A percentile compares a stretch with the other conserved stretches of the same genome.
phyloP scores from a whole-genome alignment of 53 echinoderm and acorn worm genomes.

The Antedon mediterranea region DNA sequence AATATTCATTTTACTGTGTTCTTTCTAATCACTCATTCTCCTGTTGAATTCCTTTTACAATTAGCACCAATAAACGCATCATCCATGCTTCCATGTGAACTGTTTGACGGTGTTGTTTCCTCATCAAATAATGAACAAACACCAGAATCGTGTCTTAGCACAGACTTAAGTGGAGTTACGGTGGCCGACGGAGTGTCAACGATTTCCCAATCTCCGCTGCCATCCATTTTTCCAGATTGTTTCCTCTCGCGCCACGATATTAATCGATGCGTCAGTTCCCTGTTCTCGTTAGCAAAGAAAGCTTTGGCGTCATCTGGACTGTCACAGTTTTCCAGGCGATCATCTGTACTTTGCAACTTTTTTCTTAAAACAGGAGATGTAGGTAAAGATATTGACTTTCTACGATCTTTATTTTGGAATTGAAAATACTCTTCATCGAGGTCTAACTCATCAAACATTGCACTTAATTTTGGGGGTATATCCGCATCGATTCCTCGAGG shows the following conservation, averaged over 20 bases:
- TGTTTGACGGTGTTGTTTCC: not conserved
- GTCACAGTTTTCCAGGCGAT: not conserved
- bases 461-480: conserved; percentile 11
- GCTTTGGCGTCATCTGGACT: not conserved
- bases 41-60: not conserved
- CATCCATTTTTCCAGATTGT: not conserved
- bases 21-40: not conserved
- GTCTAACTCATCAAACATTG: conserved; percentile 12
- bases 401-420: not conserved
- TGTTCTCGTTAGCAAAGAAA: conserved; percentile 4
- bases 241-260: not conserved
- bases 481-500: conserved; percentile 9
- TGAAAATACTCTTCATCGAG: conserved; percentile 12
- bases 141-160: conserved; percentile 10
- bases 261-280: conserved; percentile 18
- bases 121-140: conserved; percentile 10
- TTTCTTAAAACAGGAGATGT: conserved; percentile 16
- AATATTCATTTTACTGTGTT: too few relatives aligned
- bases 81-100: not conserved
- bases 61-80: not conserved
- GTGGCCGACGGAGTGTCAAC: conserved; percentile 7
- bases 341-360: not conserved
- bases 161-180: conserved; percentile 11
- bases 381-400: conserved; percentile 26
- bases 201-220: conserved; percentile 8